Conservation (phyloP, 2,888 invertebrate genomes). For the Mythimna loreyi region DNA sequence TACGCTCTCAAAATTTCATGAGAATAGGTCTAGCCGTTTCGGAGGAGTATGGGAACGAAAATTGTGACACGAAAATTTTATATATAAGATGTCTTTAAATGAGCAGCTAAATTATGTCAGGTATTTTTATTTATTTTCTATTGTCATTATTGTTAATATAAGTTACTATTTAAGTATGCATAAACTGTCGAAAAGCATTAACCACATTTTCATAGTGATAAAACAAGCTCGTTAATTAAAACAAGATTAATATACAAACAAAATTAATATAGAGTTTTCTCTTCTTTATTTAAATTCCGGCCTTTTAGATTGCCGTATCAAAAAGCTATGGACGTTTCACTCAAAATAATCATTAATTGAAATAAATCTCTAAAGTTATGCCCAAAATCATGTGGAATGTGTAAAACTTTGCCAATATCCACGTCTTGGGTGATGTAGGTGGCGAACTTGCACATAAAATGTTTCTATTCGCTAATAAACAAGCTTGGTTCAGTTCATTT, state of each 20-base stretch:
- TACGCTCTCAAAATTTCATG: too few relatives aligned
- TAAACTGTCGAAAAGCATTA: too few relatives aligned
- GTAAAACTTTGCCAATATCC: slow-evolving; percentile 55
- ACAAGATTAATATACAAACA: background rate
- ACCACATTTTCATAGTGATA: too few relatives aligned
- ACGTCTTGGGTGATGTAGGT: slow-evolving; percentile 55
- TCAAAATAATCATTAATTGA: slow-evolving; percentile 22
- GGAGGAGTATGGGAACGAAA: too few relatives aligned
- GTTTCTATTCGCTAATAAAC: slow-evolving; percentile 80
- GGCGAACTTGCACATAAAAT: slow-evolving; percentile 72
- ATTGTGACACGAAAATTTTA: too few relatives aligned
- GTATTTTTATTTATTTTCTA: too few relatives aligned
- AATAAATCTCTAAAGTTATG: slow-evolving; percentile 43
- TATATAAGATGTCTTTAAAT: too few relatives aligned
- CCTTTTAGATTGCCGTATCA: background rate
- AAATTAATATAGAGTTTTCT: background rate
- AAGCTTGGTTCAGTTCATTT: slow-evolving; percentile 81
- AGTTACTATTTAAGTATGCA: too few relatives aligned
- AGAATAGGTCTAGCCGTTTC: too few relatives aligned
- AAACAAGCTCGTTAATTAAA: background rate
- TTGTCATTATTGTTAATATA: too few relatives aligned
- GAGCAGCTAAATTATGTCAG: too few relatives aligned
- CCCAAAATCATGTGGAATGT: slow-evolving; percentile 48
- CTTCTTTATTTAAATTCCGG: background rate
- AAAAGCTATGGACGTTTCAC: background rate